Conservation (phyloP, 2,797 vertebrate species). For the Podargus strigoides region DNA sequence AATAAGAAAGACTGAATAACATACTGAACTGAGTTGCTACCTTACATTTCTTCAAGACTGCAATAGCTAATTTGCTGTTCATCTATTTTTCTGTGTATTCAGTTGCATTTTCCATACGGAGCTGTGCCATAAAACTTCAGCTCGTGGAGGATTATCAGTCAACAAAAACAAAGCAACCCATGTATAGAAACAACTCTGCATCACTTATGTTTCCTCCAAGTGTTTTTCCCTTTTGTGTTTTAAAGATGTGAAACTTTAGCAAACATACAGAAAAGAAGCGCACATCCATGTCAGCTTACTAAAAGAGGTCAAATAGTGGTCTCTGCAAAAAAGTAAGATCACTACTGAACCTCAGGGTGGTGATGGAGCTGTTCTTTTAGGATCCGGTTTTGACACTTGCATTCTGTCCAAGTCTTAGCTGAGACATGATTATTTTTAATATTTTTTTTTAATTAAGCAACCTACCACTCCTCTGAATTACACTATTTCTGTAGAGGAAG, state of each 20-base stretch:
- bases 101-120: neutral
- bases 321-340: neutral
- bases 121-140: neutral
- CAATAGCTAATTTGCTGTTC: neutral
- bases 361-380: neutral
- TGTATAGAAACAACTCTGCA: neutral
- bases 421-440: neutral
- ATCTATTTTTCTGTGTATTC: neutral
- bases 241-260: neutral
- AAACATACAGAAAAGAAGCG: neutral
- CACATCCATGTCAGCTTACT: neutral
- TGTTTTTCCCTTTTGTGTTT: neutral
- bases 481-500: neutral
- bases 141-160: neutral
- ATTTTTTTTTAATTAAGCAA: neutral
- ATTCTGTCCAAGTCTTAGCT: neutral
- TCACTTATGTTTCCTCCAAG: neutral
- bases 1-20: neutral
- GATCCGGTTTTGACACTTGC: neutral
- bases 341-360: neutral
- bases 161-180: neutral
- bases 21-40: neutral
- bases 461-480: neutral
- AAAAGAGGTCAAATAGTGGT: neutral
- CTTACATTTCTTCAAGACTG: neutral